Evolutionary conservation across 2,113 vertebrate genomes (phyloP).

Genomic region (Emydura subglobosa): DNA sequence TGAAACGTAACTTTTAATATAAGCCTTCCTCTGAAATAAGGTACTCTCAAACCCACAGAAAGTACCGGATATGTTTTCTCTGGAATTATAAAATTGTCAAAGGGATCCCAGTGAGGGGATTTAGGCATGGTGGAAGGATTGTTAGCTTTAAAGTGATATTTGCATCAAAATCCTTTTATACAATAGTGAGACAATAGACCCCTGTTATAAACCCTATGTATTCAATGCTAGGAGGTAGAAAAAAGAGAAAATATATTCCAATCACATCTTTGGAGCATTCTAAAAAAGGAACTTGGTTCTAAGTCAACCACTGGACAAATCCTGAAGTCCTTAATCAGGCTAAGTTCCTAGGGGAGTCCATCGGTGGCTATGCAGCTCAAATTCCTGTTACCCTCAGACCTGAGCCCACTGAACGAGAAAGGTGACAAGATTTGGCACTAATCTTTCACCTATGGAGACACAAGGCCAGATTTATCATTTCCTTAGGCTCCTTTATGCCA

Average conservation of each 20-base stretch:
- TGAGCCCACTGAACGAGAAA: background rate
- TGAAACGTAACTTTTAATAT: background rate
- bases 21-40: background rate
- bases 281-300: background rate
- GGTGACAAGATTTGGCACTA: background rate
- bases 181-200: background rate
- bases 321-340: background rate
- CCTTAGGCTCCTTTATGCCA: background rate
- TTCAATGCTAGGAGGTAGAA: background rate
- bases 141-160: background rate
- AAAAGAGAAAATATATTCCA: background rate
- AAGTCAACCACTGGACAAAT: background rate
- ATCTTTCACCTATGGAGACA: background rate
- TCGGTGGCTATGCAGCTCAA: background rate
- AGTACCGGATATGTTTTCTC: conserved; percentile 4
- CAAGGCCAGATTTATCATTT: background rate
- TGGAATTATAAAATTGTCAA: background rate
- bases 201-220: background rate
- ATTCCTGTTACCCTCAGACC: background rate
- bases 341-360: background rate
- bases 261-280: background rate
- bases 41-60: background rate
- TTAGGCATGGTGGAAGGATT: background rate
- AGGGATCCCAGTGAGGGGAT: conserved; percentile 3
- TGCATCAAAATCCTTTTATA: background rate